Conservation (phyloP, 1,140 invertebrate species). For the Delia radicum region DNA sequence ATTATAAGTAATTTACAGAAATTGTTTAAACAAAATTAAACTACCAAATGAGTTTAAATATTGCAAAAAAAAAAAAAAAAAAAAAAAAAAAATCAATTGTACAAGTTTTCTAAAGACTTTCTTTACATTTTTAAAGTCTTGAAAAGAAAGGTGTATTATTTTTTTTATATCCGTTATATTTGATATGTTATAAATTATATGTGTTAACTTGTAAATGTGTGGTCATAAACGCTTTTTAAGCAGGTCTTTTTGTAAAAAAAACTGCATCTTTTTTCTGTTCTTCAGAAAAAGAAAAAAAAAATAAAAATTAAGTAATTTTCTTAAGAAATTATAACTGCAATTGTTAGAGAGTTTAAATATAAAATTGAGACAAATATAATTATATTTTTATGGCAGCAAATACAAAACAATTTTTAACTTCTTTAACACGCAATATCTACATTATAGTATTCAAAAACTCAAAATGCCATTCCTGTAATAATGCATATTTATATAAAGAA, state of each 20-base stretch:
- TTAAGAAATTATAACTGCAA: neutral
- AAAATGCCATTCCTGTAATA: too few species aligned
- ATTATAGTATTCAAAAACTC: too few species aligned
- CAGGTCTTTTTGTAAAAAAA: too few species aligned
- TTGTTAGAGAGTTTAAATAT: neutral
- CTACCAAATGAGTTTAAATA: too few species aligned
- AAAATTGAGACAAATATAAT: too few species aligned
- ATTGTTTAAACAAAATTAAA: neutral
- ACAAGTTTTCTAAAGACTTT: neutral
- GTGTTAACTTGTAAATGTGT: neutral
- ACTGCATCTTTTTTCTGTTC: too few species aligned
- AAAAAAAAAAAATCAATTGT: too few species aligned
- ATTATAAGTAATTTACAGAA: neutral
- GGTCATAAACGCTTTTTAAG: neutral
- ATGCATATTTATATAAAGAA: too few species aligned
- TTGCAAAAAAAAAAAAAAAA: too few species aligned
- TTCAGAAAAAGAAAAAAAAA: neutral
- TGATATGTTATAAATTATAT: neutral
- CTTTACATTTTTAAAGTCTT: neutral
- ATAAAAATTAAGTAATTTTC: too few species aligned
- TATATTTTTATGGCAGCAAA: too few species aligned
- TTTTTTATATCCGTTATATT: neutral
- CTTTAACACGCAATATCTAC: neutral
- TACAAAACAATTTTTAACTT: neutral
- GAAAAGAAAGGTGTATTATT: neutral